Conservation (phyloP, 30 jellyfish, hydroid and myxozoan species). For the Pelagia noctiluca region DNA sequence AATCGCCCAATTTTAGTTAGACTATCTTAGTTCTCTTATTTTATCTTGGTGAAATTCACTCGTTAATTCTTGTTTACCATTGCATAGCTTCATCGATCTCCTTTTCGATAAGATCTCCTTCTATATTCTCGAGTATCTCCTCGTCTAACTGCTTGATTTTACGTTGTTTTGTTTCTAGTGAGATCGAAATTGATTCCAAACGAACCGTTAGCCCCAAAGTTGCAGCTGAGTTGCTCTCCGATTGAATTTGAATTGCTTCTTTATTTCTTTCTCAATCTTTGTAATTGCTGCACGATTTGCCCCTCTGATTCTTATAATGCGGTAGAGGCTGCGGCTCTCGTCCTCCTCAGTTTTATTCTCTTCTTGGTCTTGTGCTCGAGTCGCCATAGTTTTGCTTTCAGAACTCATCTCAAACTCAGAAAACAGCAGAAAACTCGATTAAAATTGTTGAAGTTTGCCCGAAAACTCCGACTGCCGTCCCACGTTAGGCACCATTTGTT, state of each 20-base stretch:
- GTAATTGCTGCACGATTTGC: neutral
- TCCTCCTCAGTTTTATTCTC: neutral
- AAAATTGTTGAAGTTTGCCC: too few relatives aligned
- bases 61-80: constrained; percentile 16
- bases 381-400: too few relatives aligned
- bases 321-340: neutral
- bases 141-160: constrained; percentile 25
- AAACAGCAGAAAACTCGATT: too few relatives aligned
- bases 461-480: too few relatives aligned
- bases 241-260: too few relatives aligned
- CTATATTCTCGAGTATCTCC: constrained; percentile 14
- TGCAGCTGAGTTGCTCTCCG: neutral
- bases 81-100: constrained; percentile 35
- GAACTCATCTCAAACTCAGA: too few relatives aligned
- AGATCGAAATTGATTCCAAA: constrained; percentile 31
- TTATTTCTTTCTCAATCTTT: neutral
- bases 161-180: constrained; percentile 20
- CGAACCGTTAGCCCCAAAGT: constrained; percentile 22
- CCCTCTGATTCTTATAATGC: neutral
- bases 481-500: neutral
- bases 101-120: neutral
- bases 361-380: neutral
- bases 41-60: too few relatives aligned
- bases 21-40: too few relatives aligned
- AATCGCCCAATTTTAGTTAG: too few relatives aligned